Conservation (phyloP, 2,797 vertebrate genomes). For the Myripristis murdjan region DNA sequence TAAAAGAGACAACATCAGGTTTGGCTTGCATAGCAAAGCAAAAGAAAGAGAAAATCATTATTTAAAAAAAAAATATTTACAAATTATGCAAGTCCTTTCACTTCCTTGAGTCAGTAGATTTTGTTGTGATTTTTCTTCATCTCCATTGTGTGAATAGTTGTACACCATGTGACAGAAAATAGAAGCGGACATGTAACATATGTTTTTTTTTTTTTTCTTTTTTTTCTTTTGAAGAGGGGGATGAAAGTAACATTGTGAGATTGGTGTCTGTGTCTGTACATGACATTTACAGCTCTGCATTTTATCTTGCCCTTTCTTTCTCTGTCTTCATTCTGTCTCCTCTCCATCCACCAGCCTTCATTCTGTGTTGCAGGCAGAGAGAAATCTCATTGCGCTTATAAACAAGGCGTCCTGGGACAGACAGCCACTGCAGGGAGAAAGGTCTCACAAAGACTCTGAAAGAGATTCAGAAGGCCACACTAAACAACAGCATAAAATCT, state of each 20-base stretch:
- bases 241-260: constrained; percentile 88
- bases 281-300: constrained; percentile 94
- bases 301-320: constrained; percentile 54
- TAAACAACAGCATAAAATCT: constrained; percentile 28
- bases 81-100: constrained; percentile 92
- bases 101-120: constrained; percentile 81
- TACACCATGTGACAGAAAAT: constrained; percentile 80
- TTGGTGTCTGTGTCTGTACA: constrained; percentile 97
- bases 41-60: constrained; percentile 89
- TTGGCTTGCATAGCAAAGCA: constrained; percentile 99
- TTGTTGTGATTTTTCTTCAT: constrained; percentile 67
- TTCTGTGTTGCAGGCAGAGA: constrained; percentile 91
- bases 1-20: constrained; percentile 90
- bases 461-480: constrained; percentile 43
- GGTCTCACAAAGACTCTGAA: constrained; percentile 79
- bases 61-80: constrained; percentile 92
- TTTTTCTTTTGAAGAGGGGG: constrained; percentile 84
- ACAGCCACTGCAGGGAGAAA: constrained; percentile 84
- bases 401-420: constrained; percentile 89
- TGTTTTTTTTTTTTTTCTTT: constrained; percentile 86
- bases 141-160: constrained; percentile 70
- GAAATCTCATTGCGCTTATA: constrained; percentile 94
- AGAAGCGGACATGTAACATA: constrained; percentile 78
- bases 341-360: constrained; percentile 24
- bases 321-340: constrained; percentile 65